Base-by-base conservation (phyloP, 2,888 invertebrate genomes). In the Tipula unca region DNA sequence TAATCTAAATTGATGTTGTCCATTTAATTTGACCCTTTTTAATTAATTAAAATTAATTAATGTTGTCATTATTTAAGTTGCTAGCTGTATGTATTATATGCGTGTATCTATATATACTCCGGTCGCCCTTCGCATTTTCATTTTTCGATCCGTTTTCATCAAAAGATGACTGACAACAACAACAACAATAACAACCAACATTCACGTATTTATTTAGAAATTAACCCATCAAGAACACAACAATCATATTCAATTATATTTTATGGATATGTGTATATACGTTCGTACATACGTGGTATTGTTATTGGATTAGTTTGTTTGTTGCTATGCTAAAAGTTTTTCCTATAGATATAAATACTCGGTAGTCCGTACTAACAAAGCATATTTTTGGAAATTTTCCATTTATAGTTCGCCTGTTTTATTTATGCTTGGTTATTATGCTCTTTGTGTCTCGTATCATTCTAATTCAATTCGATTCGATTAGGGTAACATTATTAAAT, bases 151-250 rank as follows among this genome's bases (percentile, higher is more conserved):
- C 10, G 69, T 69, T 69, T 69, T 69, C 69, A 69, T 69, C 69
- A 69, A 69, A 69, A 69, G 69, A 69, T 69, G 69, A 69, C 69
- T 69, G 69, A 69, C 69, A 25, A 69, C 69, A 69, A 25, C 25
- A 69, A 54, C 20, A 54, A 54, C 17, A 54, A 17, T 3, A 48
- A 54, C 13, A 32, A 32, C 17, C 48, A 54, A 69, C 3, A 48
- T 69, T 69, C 69, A 69, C 69, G 69, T 69, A 69, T 69, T 48
- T 48, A 69, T 69, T 69, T 69, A 20, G 69, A 69, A 69, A 69
- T 69, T 69, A 69, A 69, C 69, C 69, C 69, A 69, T 69, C 69
- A 69, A 69, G 69, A 69, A 69, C 69, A 69, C 69, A 69, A 69
- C 69, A 69, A 69, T 69, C 69, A 69, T 69, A 69, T 69, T 69